Percentiles rank a stretch among this genome's conserved stretches.
Evolutionary conservation across 2,113 vertebrate genomes (phyloP).

Genomic region (Macaca fascicularis): DNA sequence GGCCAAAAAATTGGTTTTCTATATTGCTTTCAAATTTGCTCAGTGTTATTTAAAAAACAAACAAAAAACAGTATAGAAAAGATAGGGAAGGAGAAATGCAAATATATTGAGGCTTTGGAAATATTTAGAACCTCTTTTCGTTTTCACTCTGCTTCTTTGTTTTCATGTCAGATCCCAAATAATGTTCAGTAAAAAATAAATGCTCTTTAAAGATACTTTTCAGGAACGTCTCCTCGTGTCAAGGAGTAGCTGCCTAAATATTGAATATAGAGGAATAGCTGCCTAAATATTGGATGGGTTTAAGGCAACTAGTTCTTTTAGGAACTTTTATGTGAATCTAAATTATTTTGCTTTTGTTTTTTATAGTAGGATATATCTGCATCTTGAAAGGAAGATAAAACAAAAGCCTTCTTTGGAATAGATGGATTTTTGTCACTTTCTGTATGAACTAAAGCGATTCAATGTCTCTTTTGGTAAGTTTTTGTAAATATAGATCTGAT

Average conservation of each 20-base stretch:
- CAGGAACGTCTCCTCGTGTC: neutral
- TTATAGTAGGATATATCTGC: constrained; percentile 52
- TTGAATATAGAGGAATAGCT: too few species aligned
- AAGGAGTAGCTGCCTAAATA: neutral
- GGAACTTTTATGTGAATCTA: constrained; percentile 23
- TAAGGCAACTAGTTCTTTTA: constrained; percentile 4
- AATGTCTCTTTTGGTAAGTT: constrained; percentile 90
- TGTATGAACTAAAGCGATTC: constrained; percentile 82
- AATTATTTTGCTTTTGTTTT: constrained; percentile 54
- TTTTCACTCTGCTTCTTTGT: neutral
- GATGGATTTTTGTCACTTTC: constrained; percentile 81
- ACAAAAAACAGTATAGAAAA: neutral
- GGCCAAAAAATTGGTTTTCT: neutral
- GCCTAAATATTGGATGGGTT: neutral
- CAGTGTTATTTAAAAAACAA: neutral
- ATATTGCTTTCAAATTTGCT: constrained; percentile 4
- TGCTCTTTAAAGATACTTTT: neutral
- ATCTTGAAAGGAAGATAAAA: constrained; percentile 61
- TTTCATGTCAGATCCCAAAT: neutral
- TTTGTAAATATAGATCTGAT: constrained; percentile 43
- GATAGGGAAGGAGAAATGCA: neutral
- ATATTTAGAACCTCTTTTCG: neutral
- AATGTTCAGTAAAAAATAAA: neutral
- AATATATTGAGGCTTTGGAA: neutral
- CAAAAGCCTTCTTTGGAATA: constrained; percentile 74